Evolutionary conservation across 2,888 invertebrate genomes (phyloP), one percentile per base, ranked within the genome.

Genomic region (Xanthostigma xanthostigma): DNA sequence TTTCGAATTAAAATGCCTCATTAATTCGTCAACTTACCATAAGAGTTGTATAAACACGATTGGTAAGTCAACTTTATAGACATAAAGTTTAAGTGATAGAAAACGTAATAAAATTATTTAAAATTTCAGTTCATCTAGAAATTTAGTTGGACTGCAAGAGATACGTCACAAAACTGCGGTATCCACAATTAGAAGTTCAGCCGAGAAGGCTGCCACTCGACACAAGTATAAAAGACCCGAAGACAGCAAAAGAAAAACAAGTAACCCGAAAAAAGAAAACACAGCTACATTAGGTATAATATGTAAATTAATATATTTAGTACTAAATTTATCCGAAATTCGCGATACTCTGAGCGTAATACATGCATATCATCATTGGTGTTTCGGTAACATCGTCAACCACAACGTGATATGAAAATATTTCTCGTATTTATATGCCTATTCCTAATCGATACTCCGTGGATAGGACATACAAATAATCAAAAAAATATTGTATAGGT

Each of bases 141-240:
- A n/a, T 6, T 3, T 27, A 27, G 6, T 27, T 27, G 27, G 27
- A 27, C 6, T 27, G 45, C 67, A 67, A 9, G 69, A 69, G 58
- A 68, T 68, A 49, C 60, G 67, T 36, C 69, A 69, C 50, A 69
- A 66, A 57, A 68, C 68, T 3, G 68, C 68, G 1, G 59, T 70
- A 41, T 68, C 69, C 6, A 68, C 68, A 4, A 68, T 70, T 50
- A 61, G 64, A 53, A 67, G 65, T 52, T 65, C 65, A 9, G 62
- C 64, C 38, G 68, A 69, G 44, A 66, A 64, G 53, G 55, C 54
- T 9, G 55, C 62, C 41, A 60, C 58, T 44, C 59, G 63, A 49
- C 66, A 65, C 36, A 59, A 57, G 52, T 54, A 57, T 48, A 57
- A 56, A 46, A 59, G 50, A 48, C 59, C 57, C 6, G 60, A 61